Base-by-base conservation (phyloP, 2,113 vertebrate genomes). In the Mirza zaza region DNA sequence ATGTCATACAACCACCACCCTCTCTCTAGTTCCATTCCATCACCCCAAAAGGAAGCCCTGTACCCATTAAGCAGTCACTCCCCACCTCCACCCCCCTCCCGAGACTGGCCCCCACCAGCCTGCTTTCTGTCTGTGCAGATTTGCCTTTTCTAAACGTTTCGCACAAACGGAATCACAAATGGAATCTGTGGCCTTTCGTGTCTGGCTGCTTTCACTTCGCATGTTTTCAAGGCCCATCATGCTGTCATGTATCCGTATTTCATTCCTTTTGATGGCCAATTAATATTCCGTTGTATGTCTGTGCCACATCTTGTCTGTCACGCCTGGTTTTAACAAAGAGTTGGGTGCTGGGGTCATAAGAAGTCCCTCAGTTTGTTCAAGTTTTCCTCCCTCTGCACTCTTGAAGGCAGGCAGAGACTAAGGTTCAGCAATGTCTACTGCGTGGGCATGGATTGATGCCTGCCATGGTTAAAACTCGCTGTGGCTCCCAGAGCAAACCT, bases 381-480 rank as follows among this genome's bases (percentile, higher is more conserved):
- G 0, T 10, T 9, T 27, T 42, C 82, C 83, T 87, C 45, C 25
- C 8, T 29, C 63, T 85, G 13, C 3, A 14, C 27, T 87, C 50
- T 70, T 23, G 36, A 50, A 90, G 8, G 15, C 29, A 63, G 48
- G 20, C 68, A 75, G n/a, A 75, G 10, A 61, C 55, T 13, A 3
- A 55, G n/a, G 2, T 13, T 55, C 13, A 6, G 20, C 23, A 12
- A 70, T 10, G 39, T 42, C 42, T 76, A 11, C n/a, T 21, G 25
- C 4, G 2, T 23, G 17, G 36, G 11, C 27, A 12, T 59, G 84
- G 50, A 65, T n/a, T 23, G 57, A 92, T 48, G 8, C 21, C 57
- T 50, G 10, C 9, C 25, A 5, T 0, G 0, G 14, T 27, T 29
- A 27, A 3, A 55, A 20, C 7, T 52, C 21, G 20, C 8, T 73